Evolutionary conservation across 2,888 invertebrate genomes (phyloP), one percentile per base, ranked within the genome.

Genomic region (Aspidiotus destructor): DNA sequence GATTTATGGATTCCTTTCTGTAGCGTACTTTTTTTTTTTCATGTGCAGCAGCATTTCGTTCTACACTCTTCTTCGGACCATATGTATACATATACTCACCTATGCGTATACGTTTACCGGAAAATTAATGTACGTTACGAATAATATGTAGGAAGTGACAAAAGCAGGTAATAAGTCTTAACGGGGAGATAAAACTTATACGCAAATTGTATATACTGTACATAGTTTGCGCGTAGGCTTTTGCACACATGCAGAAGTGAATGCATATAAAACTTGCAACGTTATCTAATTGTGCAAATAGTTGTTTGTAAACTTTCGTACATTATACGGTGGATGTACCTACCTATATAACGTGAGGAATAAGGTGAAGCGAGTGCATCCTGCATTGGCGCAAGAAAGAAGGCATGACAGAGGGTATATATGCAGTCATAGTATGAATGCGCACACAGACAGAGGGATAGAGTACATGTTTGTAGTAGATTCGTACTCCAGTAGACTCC

Each of bases 81-180:
- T 28, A 28, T 28, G 28, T 28, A 28, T 28, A 5, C 5, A 28
- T 5, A 28, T 28, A 28, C 28, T 28, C 28, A 28, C 28, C 28
- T 28, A 28, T 28, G 28, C 28, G 28, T 28, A 28, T 41, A 55
- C 42, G 55, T 57, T 57, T 41, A 64, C 41, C 53, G 64, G 42
- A 48, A 65, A 65, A 67, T 67, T 67, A 67, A 67, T 67, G 67
- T 67, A 67, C 67, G 67, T 44, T 28, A 60, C 67, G 48, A 67
- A 67, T 67, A 67, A 60, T 67, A 67, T 67, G 67, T 67, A 67
- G 67, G 67, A 67, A 67, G 67, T 67, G 67, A 67, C 67, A 67
- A 67, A 67, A 67, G 57, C 67, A 60, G 67, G 67, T 67, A 67
- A 67, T 67, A 67, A 67, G 67, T 67, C 67, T 67, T 60, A 15